These are phyloP conservation scores for Allophyes oxyacanthae DNA, from an alignment of 2,888 invertebrate genomes.

Conservation along the genomic window DNA sequence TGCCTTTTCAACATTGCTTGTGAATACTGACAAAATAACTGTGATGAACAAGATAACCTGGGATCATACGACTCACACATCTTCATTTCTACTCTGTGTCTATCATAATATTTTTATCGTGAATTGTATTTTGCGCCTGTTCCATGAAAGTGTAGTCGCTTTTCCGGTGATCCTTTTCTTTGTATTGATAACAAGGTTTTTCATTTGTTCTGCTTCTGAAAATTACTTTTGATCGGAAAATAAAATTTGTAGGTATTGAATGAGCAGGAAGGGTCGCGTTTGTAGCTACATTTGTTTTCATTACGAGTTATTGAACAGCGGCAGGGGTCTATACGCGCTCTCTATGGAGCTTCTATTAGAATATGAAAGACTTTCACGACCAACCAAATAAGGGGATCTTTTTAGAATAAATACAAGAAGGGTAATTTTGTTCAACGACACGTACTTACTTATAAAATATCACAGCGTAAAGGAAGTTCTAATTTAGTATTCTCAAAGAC, in stretches of 20 bases:
- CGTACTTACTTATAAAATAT: slow-evolving; percentile 20
- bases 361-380: slow-evolving; percentile 66
- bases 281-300: slow-evolving; percentile 81
- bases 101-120: slow-evolving; percentile 21
- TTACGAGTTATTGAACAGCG: slow-evolving; percentile 79
- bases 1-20: slow-evolving; percentile 50
- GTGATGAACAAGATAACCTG: slow-evolving; percentile 21
- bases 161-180: slow-evolving; percentile 45
- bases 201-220: slow-evolving; percentile 62
- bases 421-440: slow-evolving; percentile 29
- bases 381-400: slow-evolving; percentile 45
- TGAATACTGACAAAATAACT: slow-evolving; percentile 33
- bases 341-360: slow-evolving; percentile 71
- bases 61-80: not conserved
- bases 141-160: slow-evolving; percentile 16
- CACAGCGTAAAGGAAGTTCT: not conserved
- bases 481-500: slow-evolving; percentile 37
- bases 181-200: slow-evolving; percentile 49
- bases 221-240: slow-evolving; percentile 74
- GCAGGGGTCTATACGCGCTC: slow-evolving; percentile 63
- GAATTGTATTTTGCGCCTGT: slow-evolving; percentile 14
- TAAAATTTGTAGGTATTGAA: slow-evolving; percentile 68
- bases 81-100: too few relatives aligned
- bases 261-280: slow-evolving; percentile 76
- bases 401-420: slow-evolving; percentile 38